Conservation (phyloP, 2,113 vertebrate species). For the Gymnobelideus leadbeateri region DNA sequence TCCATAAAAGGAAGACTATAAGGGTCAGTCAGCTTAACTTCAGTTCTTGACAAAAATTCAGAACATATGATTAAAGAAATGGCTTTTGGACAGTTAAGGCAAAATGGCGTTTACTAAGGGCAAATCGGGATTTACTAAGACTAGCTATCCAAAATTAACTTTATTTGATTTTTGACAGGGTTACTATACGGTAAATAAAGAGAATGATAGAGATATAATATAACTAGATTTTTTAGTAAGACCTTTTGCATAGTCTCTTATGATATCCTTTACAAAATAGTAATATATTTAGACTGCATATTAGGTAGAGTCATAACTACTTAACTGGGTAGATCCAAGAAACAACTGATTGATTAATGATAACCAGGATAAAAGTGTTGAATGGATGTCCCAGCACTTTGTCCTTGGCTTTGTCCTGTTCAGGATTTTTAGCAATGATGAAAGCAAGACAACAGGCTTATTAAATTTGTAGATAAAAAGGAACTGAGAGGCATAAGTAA, state of each 20-base stretch:
- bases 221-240: neutral
- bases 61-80: neutral
- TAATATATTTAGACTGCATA: neutral
- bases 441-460: neutral
- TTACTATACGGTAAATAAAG: neutral
- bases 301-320: neutral
- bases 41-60: neutral
- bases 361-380: neutral
- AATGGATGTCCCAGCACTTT: neutral
- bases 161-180: neutral
- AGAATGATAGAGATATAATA: neutral
- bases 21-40: neutral
- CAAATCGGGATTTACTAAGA: neutral
- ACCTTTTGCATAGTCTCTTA: neutral
- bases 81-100: neutral
- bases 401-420: neutral
- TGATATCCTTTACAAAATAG: neutral
- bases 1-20: neutral
- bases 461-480: neutral
- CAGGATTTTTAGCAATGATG: neutral
- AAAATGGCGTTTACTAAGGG: neutral
- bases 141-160: neutral
- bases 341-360: neutral
- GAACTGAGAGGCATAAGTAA: neutral
- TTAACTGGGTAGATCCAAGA: neutral